phyloP scores from a whole-genome alignment of 2,113 vertebrate genomes.

The Naja naja region DNA sequence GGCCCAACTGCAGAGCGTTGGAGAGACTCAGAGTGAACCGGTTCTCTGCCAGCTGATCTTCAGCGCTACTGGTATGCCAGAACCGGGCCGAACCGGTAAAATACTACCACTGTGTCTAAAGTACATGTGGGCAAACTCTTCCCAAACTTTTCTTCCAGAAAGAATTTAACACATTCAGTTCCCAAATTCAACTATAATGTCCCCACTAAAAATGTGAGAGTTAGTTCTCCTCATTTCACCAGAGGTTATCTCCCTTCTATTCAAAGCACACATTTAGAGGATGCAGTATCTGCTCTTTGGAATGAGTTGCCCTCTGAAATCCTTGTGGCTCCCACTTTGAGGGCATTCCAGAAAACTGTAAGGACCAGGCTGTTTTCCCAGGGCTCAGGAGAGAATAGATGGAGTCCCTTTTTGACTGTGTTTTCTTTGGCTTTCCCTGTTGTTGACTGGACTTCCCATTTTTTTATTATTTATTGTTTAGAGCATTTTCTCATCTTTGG shows the following conservation, averaged over 20 bases:
- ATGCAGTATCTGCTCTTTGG: not conserved
- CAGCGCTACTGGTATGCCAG: too few relatives aligned
- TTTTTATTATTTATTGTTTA: not conserved
- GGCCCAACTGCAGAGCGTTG: too few relatives aligned
- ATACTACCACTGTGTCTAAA: too few relatives aligned
- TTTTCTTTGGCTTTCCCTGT: not conserved
- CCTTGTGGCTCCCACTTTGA: not conserved
- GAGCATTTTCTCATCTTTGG: not conserved
- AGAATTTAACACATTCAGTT: not conserved
- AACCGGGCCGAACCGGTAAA: too few relatives aligned
- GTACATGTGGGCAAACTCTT: not conserved
- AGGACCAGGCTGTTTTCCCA: not conserved
- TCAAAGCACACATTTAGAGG: not conserved
- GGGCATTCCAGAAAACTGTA: not conserved
- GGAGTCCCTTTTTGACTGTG: not conserved
- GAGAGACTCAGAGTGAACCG: too few relatives aligned
- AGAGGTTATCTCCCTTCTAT: not conserved
- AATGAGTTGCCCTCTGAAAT: not conserved
- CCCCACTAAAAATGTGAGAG: not conserved
- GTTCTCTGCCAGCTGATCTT: too few relatives aligned
- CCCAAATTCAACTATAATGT: not conserved
- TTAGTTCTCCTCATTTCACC: not conserved
- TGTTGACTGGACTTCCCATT: not conserved
- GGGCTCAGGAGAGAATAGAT: not conserved
- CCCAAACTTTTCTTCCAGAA: not conserved